A percentile compares a stretch with the other conserved stretches of the same genome.
These are phyloP conservation scores for Chymomyza costata DNA, from an alignment of 1,140 invertebrate genomes.

Conservation along the genomic window DNA sequence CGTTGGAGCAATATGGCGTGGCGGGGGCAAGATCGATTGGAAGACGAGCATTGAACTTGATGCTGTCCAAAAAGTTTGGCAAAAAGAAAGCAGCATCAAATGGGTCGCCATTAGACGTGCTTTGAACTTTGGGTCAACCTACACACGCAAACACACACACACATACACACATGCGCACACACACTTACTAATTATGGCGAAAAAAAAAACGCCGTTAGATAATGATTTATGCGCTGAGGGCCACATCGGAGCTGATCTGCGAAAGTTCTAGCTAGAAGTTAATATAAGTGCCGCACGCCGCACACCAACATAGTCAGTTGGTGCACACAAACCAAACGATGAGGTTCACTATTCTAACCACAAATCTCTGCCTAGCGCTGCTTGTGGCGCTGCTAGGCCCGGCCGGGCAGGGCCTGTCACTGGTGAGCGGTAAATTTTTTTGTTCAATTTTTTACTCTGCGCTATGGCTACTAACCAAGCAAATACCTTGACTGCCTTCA, in stretches of 20 bases:
- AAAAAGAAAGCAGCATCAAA: constrained; percentile 14
- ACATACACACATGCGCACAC: no score
- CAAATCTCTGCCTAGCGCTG: constrained; percentile 39
- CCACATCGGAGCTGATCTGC: background rate
- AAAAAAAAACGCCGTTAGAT: constrained; percentile 26
- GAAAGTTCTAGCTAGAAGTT: constrained; percentile 21
- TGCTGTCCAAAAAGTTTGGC: background rate
- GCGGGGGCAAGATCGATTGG: background rate
- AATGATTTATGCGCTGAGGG: constrained; percentile 33
- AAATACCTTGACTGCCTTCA: background rate
- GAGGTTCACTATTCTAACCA: constrained; percentile 31
- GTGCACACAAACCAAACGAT: constrained; percentile 3
- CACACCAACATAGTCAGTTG: constrained; percentile 31
- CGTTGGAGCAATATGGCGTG: no score
- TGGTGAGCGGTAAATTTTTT: constrained; percentile 73
- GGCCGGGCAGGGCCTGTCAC: constrained; percentile 53
- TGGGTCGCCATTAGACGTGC: constrained; percentile 20
- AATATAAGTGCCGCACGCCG: constrained; percentile 30
- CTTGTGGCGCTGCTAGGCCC: constrained; percentile 40
- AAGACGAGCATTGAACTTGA: constrained; percentile 28
- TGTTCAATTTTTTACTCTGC: constrained; percentile 4
- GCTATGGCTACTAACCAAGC: background rate
- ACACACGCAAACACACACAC: no score
- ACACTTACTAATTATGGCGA: background rate
- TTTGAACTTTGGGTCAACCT: constrained; percentile 40